Percentiles rank a stretch among this genome's conserved stretches.
Evolutionary conservation across 2,888 invertebrate species (phyloP).

Genomic region (Seira musarum): DNA sequence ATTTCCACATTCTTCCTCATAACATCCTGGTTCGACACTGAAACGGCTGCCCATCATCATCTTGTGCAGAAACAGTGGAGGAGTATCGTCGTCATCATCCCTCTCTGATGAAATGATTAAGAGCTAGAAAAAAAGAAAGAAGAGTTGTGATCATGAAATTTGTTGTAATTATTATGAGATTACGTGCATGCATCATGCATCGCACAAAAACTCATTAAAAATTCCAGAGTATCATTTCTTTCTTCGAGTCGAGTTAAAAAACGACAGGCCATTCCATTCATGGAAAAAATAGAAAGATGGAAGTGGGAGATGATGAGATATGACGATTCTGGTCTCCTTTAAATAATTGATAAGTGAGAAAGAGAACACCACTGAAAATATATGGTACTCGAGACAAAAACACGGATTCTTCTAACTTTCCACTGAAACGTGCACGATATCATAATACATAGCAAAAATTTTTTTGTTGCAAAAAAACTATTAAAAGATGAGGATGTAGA

Average conservation of each 20-base stretch:
- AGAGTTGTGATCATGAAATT: conserved; percentile 35
- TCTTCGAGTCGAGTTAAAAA: neutral
- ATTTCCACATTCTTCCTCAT: conserved; percentile 36
- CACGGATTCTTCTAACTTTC: conserved; percentile 55
- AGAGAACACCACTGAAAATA: neutral
- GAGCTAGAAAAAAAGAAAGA: conserved; percentile 43
- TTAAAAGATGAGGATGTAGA: conserved; percentile 17
- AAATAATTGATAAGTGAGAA: conserved; percentile 29
- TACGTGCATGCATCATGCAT: conserved; percentile 28
- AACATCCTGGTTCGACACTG: conserved; percentile 48
- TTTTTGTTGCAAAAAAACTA: conserved; percentile 4
- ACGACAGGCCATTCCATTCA: conserved; percentile 33
- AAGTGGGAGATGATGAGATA: conserved; percentile 31
- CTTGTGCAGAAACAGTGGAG: conserved; percentile 25
- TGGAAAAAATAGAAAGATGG: conserved; percentile 32
- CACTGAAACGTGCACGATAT: neutral
- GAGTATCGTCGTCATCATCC: conserved; percentile 1
- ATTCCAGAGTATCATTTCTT: conserved; percentile 16
- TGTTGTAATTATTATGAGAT: conserved; percentile 46
- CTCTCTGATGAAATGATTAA: conserved; percentile 51
- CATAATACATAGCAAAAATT: neutral
- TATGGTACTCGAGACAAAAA: conserved; percentile 16
- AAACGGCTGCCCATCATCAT: neutral
- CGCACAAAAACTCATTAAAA: conserved; percentile 43
- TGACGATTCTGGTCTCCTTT: no score